These are phyloP conservation scores for Aldabrachelys gigantea DNA, from an alignment of 2,113 vertebrate species.

Conservation along the genomic window DNA sequence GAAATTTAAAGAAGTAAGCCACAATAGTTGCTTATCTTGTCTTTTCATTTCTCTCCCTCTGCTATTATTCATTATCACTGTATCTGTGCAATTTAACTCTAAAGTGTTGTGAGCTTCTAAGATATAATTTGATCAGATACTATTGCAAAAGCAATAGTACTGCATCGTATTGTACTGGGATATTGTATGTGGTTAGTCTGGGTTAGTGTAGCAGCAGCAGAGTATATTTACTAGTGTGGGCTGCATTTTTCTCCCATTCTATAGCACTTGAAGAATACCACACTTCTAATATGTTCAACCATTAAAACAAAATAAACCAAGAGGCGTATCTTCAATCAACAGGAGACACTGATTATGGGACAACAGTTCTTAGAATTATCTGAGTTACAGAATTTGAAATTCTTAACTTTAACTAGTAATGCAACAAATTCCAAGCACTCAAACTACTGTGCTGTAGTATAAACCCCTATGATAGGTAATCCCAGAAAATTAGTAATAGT, in stretches of 20 bases:
- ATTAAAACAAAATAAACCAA: not conserved
- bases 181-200: too few relatives aligned
- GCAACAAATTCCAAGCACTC: not conserved
- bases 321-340: not conserved
- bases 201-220: not conserved
- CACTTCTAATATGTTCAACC: too few relatives aligned
- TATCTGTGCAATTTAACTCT: not conserved
- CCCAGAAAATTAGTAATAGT: rapidly evolving
- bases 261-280: not conserved
- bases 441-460: not conserved
- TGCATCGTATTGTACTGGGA: not conserved
- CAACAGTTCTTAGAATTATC: not conserved
- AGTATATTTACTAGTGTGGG: not conserved
- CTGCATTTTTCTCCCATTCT: not conserved
- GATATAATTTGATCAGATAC: not conserved
- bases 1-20: too few relatives aligned
- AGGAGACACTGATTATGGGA: not conserved
- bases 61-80: not conserved
- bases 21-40: not conserved
- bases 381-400: not conserved
- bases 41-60: not conserved
- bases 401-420: not conserved
- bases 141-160: not conserved
- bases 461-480: not conserved
- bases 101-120: not conserved